These are phyloP conservation scores for Drosophila algonquin DNA, from an alignment of 2,888 invertebrate species.

Conservation along the genomic window DNA sequence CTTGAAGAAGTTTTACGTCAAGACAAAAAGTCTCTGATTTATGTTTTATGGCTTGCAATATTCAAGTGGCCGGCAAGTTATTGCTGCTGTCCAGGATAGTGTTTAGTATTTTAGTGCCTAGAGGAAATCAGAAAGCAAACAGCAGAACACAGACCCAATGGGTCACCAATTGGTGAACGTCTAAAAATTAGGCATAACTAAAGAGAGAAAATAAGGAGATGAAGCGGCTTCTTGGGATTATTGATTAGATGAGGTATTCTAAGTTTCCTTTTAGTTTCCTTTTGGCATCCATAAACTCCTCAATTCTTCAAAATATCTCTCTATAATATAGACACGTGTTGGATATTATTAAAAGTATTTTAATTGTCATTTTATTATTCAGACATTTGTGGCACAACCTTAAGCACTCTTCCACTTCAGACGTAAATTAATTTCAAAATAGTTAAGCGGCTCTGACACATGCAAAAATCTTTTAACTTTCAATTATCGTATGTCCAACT, in stretches of 20 bases:
- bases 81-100: constrained; percentile 58
- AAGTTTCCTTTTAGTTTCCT: too few species aligned
- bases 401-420: not conserved
- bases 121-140: constrained; percentile 34
- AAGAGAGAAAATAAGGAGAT: too few species aligned
- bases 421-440: constrained; percentile 6
- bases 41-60: constrained; percentile 55
- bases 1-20: constrained; percentile 31
- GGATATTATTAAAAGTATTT: too few species aligned
- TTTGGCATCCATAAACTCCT: too few species aligned
- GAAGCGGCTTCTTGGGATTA: too few species aligned
- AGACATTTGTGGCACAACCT: not conserved
- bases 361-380: not conserved
- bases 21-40: constrained; percentile 64
- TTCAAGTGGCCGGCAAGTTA: constrained; percentile 28
- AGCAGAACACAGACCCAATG: constrained; percentile 23
- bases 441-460: constrained; percentile 21
- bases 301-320: too few species aligned
- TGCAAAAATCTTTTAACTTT: constrained; percentile 45
- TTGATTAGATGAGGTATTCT: too few species aligned
- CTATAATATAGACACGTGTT: too few species aligned
- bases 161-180: constrained; percentile 16
- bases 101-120: constrained; percentile 70
- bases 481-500: constrained; percentile 51
- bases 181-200: too few species aligned